Evolutionary conservation across 2,113 vertebrate genomes (phyloP).

Genomic region (Ochotona curzoniae): DNA sequence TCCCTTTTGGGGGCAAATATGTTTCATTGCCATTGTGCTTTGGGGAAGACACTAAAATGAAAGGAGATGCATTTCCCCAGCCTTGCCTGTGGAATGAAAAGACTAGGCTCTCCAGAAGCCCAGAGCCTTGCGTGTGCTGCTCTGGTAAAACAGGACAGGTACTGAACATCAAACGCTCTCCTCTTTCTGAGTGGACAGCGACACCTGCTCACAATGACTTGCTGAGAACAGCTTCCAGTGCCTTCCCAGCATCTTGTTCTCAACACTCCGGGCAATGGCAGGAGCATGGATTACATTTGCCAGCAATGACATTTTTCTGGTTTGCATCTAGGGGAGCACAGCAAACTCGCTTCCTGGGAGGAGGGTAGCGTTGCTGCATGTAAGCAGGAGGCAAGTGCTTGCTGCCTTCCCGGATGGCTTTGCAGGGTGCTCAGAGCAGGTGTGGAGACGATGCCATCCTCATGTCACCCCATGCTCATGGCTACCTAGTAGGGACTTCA

Average conservation of each 20-base stretch:
- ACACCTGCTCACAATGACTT: not conserved
- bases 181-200: not conserved
- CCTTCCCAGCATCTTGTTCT: not conserved
- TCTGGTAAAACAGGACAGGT: not conserved
- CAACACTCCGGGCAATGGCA: not conserved
- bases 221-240: not conserved
- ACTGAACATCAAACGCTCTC: not conserved
- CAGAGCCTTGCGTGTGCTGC: accelerated
- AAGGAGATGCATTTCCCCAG: not conserved
- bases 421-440: not conserved
- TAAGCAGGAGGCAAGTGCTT: not conserved
- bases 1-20: not conserved
- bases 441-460: not conserved
- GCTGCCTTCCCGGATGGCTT: accelerated
- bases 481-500: not conserved
- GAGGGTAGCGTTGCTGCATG: not conserved
- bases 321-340: not conserved
- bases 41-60: not conserved
- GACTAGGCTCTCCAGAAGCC: no score
- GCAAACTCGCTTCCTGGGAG: not conserved
- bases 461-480: not conserved
- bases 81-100: not conserved
- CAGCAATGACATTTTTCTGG: not conserved
- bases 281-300: not conserved
- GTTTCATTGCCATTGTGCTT: not conserved